Conservation (phyloP, 2,797 vertebrate species). For the Danio tinwini region DNA sequence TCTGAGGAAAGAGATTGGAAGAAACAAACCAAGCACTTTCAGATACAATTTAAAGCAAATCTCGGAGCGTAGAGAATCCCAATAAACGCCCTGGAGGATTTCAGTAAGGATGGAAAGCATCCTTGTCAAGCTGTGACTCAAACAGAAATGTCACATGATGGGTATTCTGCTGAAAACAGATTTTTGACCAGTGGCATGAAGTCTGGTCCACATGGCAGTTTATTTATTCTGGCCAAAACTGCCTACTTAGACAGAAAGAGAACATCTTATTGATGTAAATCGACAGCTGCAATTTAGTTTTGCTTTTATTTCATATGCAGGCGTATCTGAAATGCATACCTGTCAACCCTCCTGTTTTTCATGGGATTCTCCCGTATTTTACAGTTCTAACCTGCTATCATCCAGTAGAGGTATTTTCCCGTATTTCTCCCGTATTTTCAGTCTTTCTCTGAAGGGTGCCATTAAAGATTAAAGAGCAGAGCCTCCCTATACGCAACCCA, state of each 20-base stretch:
- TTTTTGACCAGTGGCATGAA: neutral
- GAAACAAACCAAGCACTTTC: slow-evolving; percentile 33
- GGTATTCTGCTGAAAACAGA: neutral
- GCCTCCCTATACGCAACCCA: too few relatives aligned
- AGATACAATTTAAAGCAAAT: slow-evolving; percentile 47
- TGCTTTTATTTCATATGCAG: neutral
- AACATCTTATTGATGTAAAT: neutral
- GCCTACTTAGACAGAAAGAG: neutral
- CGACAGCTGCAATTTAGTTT: neutral
- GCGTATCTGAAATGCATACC: neutral
- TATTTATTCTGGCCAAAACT: slow-evolving; percentile 5
- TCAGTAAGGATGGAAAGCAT: slow-evolving; percentile 27
- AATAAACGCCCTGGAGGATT: slow-evolving; percentile 48
- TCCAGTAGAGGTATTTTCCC: too few relatives aligned
- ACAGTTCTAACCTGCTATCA: too few relatives aligned
- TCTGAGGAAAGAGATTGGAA: slow-evolving; percentile 40
- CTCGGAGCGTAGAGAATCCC: slow-evolving; percentile 14
- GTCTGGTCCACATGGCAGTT: neutral
- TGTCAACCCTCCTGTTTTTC: too few relatives aligned
- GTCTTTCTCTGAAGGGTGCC: too few relatives aligned
- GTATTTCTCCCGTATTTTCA: too few relatives aligned
- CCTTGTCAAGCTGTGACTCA: slow-evolving; percentile 32
- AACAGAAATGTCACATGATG: slow-evolving; percentile 21
- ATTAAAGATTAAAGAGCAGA: too few relatives aligned
- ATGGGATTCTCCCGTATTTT: too few relatives aligned